Evolutionary conservation across 2,113 vertebrate genomes (phyloP), one percentile per base, ranked within the genome.

Genomic region (Miniopterus natalensis): DNA sequence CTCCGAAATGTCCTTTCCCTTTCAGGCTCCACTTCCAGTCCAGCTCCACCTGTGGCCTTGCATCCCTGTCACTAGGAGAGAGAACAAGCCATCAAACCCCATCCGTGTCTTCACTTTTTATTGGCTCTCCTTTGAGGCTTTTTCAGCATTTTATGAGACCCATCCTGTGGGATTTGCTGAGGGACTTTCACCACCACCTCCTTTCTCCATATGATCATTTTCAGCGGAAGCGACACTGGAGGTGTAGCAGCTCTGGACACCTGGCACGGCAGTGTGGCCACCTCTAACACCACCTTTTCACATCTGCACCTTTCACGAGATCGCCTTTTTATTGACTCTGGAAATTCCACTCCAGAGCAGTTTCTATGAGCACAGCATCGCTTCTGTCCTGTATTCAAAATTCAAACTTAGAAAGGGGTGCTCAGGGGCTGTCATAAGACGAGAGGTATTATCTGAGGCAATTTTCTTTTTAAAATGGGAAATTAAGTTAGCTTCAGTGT

Each of bases 141-240:
- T 83, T 53, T 68, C 36, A 92, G 79, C 84, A 65, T 97, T 94
- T 97, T 80, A 86, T 61, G 80, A 97, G 92, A 70, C 79, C 83
- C 71, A 65, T 97, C 18, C 13, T 83, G 53, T 88, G 86, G 71
- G 87, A 90, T 88, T 74, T 71, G 86, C 88, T 65, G 12, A 63
- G 88, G 4, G 27, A 20, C 0, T 57, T 55, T 15, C 59, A 18
- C 68, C 14, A 20, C 31, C 25, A 92, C 80, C 89, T 97, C 45
- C 86, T 20, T 53, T 51, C 47, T 78, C 95, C 90, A 10, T 59
- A 31, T 65, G 92, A 90, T 95, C 27, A 20, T 85, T 96, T 80
- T 95, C 68, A 25, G 36, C 80, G 86, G 95, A 0, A 65, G 42
- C 36, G 91, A 71, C 92, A 83, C 79, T 90, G 65, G 92, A 97